phyloP scores from a whole-genome alignment of 2,888 invertebrate species.

The Apodemia zela region DNA sequence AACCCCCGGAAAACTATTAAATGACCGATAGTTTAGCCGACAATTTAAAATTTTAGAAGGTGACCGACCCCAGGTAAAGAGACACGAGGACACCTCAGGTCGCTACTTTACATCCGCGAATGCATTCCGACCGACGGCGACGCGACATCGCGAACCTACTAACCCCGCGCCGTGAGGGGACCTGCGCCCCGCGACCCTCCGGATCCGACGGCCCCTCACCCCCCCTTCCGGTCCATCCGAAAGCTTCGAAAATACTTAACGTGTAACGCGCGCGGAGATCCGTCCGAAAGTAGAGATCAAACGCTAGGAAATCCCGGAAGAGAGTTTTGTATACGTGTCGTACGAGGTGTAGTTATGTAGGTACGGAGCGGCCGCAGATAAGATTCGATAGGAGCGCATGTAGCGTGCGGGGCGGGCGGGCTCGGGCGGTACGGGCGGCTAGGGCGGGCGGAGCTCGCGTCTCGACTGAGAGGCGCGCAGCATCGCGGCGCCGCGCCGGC shows the following conservation, averaged over 20 bases:
- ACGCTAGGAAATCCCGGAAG: slow-evolving; percentile 25
- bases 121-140: slow-evolving; percentile 78
- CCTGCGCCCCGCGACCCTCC: slow-evolving; percentile 75
- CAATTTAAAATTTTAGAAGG: slow-evolving; percentile 41
- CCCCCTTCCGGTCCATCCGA: slow-evolving; percentile 71
- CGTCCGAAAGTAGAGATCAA: slow-evolving; percentile 35
- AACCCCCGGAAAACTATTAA: slow-evolving; percentile 10
- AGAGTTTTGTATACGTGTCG: slow-evolving; percentile 29
- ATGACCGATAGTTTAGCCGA: neutral
- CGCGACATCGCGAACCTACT: slow-evolving; percentile 79
- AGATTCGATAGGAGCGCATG: slow-evolving; percentile 42
- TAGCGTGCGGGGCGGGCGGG: slow-evolving; percentile 64
- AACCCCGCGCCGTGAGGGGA: slow-evolving; percentile 77
- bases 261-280: slow-evolving; percentile 62
- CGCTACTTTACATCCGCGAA: slow-evolving; percentile 78
- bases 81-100: slow-evolving; percentile 74
- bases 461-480: slow-evolving; percentile 85
- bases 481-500: slow-evolving; percentile 82
- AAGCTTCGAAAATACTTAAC: slow-evolving; percentile 75
- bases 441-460: slow-evolving; percentile 81
- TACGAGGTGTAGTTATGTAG: slow-evolving; percentile 43
- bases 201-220: slow-evolving; percentile 64
- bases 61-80: slow-evolving; percentile 69
- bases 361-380: slow-evolving; percentile 48
- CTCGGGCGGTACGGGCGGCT: slow-evolving; percentile 61